Percentiles rank a stretch among this genome's conserved stretches.
Conservation (phyloP, 2,888 invertebrate genomes). For the Caprella mutica region DNA sequence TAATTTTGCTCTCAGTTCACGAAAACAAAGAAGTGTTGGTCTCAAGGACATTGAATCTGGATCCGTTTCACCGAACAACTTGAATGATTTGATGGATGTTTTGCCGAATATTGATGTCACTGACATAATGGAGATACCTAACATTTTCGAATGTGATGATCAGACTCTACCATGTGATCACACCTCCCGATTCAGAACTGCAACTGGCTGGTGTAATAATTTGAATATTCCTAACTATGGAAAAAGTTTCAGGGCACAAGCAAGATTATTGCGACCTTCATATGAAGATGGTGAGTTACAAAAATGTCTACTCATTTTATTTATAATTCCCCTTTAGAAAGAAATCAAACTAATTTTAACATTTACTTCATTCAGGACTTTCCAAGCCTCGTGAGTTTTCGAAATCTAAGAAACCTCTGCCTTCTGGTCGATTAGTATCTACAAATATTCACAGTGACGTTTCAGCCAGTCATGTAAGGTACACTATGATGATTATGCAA, state of each 20-base stretch:
- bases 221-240: constrained; percentile 42
- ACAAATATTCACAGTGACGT: constrained; percentile 44
- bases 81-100: constrained; percentile 41
- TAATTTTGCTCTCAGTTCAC: too few relatives aligned
- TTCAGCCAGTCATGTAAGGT: constrained; percentile 43
- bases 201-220: constrained; percentile 46
- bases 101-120: constrained; percentile 43
- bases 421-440: constrained; percentile 45
- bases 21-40: too few relatives aligned
- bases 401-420: constrained; percentile 39
- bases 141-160: constrained; percentile 42
- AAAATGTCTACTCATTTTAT: too few relatives aligned
- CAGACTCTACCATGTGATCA: constrained; percentile 45
- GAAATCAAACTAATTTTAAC: too few relatives aligned
- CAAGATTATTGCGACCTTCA: constrained; percentile 41
- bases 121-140: constrained; percentile 42
- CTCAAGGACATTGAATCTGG: constrained; percentile 36
- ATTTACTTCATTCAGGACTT: constrained; percentile 36
- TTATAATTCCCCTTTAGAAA: too few relatives aligned
- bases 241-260: constrained; percentile 41
- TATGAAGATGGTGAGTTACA: constrained; percentile 40
- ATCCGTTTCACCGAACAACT: constrained; percentile 36
- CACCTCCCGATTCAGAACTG: constrained; percentile 42
- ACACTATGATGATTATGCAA: constrained; percentile 48
- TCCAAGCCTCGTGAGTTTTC: constrained; percentile 36